Base-by-base conservation (phyloP, 1,140 invertebrate genomes). In the Notospermus geniculatus region DNA sequence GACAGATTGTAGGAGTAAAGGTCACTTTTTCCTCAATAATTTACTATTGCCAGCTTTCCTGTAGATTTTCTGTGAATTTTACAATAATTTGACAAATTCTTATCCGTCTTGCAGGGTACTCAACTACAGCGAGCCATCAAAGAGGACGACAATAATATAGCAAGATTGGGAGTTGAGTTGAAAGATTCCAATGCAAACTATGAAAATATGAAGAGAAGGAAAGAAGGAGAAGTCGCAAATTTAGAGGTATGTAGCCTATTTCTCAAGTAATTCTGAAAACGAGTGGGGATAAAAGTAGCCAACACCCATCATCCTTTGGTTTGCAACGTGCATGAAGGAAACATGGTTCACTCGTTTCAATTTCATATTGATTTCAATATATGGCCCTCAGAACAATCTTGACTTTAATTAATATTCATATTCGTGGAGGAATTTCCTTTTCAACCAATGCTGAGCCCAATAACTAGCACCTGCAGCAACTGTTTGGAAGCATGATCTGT, bases 101-200 rank as follows among this genome's bases (percentile, higher is more conserved):
- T 23, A 7, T 23, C 25, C 5, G 29, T 2, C 30, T 58, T 64
- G 36, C 29, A 78, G 76, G 74, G 74, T 15, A 65, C 71, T 15
- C 63, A 70, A 39, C 60, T 78, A 25, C 76, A 78, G 59, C 67
- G 69, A 27, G 69, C 71, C 11, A 43, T 78, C n/a, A 67, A 64
- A 39, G 63, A 66, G 52, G 68, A 73, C 67, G 74, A 77, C 41
- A 52, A 59, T 41, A 65, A 64, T 39, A 71, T 75, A n/a, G 39
- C 57, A 15, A 54, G 56, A 17, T 43, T 78, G 41, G 54, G 66
- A 36, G 52, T 50, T 7, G 36, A 67, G 11, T 54, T 77, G 39
- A 55, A 60, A 9, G 41, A 62, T 9, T 67, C 57, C 7, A 66
- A 73, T 60, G 50, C 67, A 13, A 59, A 66, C 4, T 76, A 78